Evolutionary conservation across 2,797 vertebrate genomes (phyloP), one percentile per base, ranked within the genome.

Genomic region (Coilia nasus): DNA sequence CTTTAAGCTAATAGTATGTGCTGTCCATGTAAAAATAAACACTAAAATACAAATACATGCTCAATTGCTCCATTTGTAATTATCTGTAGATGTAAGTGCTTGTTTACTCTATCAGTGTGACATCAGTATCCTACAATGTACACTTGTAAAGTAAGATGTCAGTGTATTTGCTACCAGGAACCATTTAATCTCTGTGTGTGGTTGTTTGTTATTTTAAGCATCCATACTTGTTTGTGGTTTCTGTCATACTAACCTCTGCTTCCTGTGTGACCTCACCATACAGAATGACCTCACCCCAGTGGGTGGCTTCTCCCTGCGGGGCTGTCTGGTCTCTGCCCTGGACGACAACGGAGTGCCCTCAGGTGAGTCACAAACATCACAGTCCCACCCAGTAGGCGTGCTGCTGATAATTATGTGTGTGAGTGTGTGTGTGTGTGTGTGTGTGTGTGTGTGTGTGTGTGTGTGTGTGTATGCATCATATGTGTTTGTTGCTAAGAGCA

Each of bases 291-390:
- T 97, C 93, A 96, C 90, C 87, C 97, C 97, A 0, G 97, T 91
- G 0, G 98, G 98, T 81, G 97, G 98, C 17, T 97, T 99, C 93
- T 93, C 96, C 31, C 95, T 99, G 83, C 96, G 97, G 21, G 95
- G 97, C 28, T 98, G 97, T 88, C 96, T 99, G 84, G 93, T 99
- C 82, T 99, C 98, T 57, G 97, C 98, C 60, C 92, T 99, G 92
- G 94, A 97, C 12, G 98, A 99, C 88, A 99, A 97, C 0, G 98
- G 98, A 2, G 93, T 98, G 89, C 97, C 98, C 64, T 93, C 96
- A 89, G 98, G 98, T 98, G 94, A 95, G 96, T 89, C 91, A 86
- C n/a, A 15, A 19, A 46, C 0, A 57, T 82, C 84, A 90, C 54
- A 3, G 21, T 19, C 81, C 11, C 12, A 60, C 54, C 44, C 50